These are phyloP conservation scores for Junonia oenone DNA, from an alignment of 2,888 invertebrate species.

Conservation along the genomic window DNA sequence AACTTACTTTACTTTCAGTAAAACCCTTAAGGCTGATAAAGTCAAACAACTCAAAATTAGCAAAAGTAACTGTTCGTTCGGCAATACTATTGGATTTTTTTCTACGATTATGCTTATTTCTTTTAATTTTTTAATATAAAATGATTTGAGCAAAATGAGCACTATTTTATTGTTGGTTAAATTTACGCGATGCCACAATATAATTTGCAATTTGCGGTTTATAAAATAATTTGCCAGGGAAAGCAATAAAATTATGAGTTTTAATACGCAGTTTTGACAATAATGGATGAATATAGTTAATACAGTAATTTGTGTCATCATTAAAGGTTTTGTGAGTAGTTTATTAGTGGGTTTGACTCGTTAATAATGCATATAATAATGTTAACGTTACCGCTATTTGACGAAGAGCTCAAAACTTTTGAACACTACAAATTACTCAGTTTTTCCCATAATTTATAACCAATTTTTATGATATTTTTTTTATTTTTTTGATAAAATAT, in stretches of 20 bases:
- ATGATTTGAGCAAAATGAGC: too few species aligned
- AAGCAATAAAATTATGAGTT: constrained; percentile 1
- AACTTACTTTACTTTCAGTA: too few species aligned
- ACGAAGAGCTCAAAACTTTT: background rate
- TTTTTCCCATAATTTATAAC: too few species aligned
- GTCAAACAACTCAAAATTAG: too few species aligned
- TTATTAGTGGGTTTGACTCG: background rate
- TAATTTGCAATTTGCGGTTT: constrained; percentile 13
- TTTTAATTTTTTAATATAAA: too few species aligned
- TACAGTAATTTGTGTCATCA: constrained; percentile 5
- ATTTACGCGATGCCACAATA: background rate
- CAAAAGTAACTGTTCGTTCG: too few species aligned
- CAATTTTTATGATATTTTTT: too few species aligned
- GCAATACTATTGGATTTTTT: too few species aligned
- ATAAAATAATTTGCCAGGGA: constrained; percentile 6
- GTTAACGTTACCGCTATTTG: background rate
- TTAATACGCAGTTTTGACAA: background rate
- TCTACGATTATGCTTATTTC: too few species aligned
- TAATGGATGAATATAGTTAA: constrained; percentile 6
- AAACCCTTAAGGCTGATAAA: too few species aligned
- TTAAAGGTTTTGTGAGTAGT: background rate
- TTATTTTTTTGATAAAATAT: too few species aligned
- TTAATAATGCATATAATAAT: background rate
- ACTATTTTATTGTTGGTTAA: background rate
- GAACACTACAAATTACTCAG: too few species aligned